A percentile compares a stretch with the other conserved stretches of the same genome.
These are phyloP conservation scores for Protobothrops flavoviridis DNA, from an alignment of 2,113 vertebrate species.

Conservation along the genomic window DNA sequence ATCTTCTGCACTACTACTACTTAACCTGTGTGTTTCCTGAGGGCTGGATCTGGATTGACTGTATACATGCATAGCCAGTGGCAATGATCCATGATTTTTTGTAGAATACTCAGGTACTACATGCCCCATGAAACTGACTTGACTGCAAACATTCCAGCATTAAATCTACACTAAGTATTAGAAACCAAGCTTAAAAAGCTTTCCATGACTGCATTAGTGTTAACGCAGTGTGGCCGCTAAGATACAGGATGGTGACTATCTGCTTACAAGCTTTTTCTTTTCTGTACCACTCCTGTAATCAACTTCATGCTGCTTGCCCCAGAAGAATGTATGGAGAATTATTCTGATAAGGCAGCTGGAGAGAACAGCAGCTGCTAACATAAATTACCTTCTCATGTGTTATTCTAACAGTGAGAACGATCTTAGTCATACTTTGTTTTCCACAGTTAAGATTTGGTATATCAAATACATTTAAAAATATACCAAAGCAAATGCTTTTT, in stretches of 20 bases:
- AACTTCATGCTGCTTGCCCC: neutral
- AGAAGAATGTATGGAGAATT: neutral
- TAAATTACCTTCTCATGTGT: neutral
- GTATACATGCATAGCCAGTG: neutral
- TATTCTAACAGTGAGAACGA: neutral
- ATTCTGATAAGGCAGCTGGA: neutral
- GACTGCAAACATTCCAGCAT: neutral
- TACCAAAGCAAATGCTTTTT: neutral
- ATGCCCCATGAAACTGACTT: neutral
- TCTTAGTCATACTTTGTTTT: neutral
- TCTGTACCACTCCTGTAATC: neutral
- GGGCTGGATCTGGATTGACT: neutral
- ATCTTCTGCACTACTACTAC: neutral
- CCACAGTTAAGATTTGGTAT: neutral
- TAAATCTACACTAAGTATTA: neutral
- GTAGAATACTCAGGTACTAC: neutral
- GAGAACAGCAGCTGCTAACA: neutral
- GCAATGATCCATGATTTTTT: no score
- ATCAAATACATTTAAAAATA: neutral
- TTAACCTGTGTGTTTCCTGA: neutral
- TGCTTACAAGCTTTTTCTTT: neutral
- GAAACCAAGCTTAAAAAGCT: neutral
- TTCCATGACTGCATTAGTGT: neutral
- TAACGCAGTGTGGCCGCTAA: neutral
- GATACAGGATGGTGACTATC: neutral